phyloP scores from a whole-genome alignment of 2,888 invertebrate species.

The Watsonalla binaria region DNA sequence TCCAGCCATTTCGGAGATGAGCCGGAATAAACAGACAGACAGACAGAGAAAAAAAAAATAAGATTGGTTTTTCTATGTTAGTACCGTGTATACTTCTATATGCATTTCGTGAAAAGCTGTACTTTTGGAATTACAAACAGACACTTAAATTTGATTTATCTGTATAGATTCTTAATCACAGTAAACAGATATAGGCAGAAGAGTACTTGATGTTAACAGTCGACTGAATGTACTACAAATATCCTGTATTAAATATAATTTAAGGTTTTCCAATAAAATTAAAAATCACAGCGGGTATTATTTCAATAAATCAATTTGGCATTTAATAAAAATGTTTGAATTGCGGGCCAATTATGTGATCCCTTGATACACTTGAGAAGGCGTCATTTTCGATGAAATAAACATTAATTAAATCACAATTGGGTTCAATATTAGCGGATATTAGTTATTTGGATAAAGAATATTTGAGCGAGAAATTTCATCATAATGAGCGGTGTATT shows the following conservation, averaged over 20 bases:
- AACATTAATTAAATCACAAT: constrained; percentile 12
- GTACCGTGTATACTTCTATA: too few relatives aligned
- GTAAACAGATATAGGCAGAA: too few relatives aligned
- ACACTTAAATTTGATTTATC: too few relatives aligned
- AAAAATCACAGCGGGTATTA: not conserved
- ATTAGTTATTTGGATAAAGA: constrained; percentile 4
- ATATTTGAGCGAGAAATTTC: not conserved
- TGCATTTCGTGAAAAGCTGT: too few relatives aligned
- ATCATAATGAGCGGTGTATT: not conserved
- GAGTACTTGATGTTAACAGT: too few relatives aligned
- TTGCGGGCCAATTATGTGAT: not conserved
- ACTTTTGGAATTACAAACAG: too few relatives aligned
- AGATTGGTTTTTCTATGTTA: too few relatives aligned
- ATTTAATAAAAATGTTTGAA: not conserved
- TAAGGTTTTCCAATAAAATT: not conserved
- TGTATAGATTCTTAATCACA: too few relatives aligned
- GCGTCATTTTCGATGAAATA: constrained; percentile 2
- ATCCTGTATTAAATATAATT: not conserved
- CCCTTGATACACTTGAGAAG: constrained; percentile 1
- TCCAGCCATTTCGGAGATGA: too few relatives aligned
- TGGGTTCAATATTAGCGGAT: constrained; percentile 3
- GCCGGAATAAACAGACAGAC: too few relatives aligned
- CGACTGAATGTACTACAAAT: too few relatives aligned
- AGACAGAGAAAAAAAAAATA: too few relatives aligned
- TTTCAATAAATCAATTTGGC: not conserved